phyloP scores from a whole-genome alignment of 2,113 vertebrate genomes.

The Gallinago paraguaiae region DNA sequence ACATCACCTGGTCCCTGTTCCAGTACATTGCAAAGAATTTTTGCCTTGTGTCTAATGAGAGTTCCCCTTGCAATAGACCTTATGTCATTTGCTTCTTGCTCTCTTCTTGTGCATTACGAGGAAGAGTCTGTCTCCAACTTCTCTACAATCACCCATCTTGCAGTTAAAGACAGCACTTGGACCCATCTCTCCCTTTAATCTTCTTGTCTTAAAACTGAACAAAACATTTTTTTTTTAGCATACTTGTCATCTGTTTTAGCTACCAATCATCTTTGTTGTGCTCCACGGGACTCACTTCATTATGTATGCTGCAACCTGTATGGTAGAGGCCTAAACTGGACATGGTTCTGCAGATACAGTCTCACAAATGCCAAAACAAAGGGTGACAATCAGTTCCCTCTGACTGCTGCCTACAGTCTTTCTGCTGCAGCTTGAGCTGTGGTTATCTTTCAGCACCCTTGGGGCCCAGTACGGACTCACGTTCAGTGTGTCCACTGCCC shows the following conservation, averaged over 20 bases:
- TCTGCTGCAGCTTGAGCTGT: neutral
- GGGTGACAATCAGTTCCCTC: neutral
- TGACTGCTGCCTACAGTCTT: neutral
- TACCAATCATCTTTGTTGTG: rapidly evolving
- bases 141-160: too few relatives aligned
- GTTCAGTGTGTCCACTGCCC: neutral
- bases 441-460: neutral
- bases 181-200: neutral
- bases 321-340: neutral
- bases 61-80: neutral
- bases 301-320: neutral
- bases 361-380: neutral
- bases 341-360: neutral
- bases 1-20: neutral
- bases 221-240: neutral
- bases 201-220: neutral
- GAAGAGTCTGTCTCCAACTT: neutral
- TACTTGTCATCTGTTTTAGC: neutral
- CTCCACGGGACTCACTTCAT: neutral
- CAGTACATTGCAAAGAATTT: neutral
- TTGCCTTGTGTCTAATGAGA: neutral
- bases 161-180: neutral
- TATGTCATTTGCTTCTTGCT: neutral
- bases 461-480: neutral
- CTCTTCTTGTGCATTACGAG: neutral